These are phyloP conservation scores for Hippocampus mohnikei DNA, from an alignment of 2,113 vertebrate genomes.

Conservation along the genomic window DNA sequence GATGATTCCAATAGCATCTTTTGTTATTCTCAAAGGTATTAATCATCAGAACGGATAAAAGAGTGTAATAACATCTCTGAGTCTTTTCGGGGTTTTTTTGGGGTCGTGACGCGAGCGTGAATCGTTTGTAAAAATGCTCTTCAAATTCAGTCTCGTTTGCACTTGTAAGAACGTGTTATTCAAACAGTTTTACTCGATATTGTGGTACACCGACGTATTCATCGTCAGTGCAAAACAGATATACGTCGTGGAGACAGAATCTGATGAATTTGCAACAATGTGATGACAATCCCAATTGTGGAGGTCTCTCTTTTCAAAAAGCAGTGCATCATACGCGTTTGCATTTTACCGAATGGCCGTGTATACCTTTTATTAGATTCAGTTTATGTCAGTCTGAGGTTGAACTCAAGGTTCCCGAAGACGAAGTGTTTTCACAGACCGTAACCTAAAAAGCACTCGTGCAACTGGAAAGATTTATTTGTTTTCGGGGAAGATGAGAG, in stretches of 20 bases:
- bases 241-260: not conserved
- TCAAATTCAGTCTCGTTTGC: too few relatives aligned
- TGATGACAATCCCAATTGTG: not conserved
- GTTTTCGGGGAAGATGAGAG: slow-evolving; percentile 16
- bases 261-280: too few relatives aligned
- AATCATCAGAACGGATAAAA: not conserved
- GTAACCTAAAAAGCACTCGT: slow-evolving; percentile 20
- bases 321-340: not conserved
- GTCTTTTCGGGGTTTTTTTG: not conserved
- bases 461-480: not conserved
- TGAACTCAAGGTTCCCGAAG: not conserved
- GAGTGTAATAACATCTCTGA: not conserved
- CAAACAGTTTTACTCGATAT: too few relatives aligned
- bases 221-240: not conserved
- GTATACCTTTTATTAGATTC: not conserved
- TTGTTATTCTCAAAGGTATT: not conserved
- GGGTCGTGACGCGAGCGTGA: not conserved
- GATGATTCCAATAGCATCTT: not conserved
- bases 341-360: not conserved
- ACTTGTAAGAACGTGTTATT: too few relatives aligned
- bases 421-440: slow-evolving; percentile 16
- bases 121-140: not conserved
- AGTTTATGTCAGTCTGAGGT: not conserved
- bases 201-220: not conserved
- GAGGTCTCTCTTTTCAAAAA: not conserved